A percentile compares a stretch with the other conserved stretches of the same genome.
phyloP scores from a whole-genome alignment of 2,888 invertebrate genomes.

The Ramazzottius varieornatus region DNA sequence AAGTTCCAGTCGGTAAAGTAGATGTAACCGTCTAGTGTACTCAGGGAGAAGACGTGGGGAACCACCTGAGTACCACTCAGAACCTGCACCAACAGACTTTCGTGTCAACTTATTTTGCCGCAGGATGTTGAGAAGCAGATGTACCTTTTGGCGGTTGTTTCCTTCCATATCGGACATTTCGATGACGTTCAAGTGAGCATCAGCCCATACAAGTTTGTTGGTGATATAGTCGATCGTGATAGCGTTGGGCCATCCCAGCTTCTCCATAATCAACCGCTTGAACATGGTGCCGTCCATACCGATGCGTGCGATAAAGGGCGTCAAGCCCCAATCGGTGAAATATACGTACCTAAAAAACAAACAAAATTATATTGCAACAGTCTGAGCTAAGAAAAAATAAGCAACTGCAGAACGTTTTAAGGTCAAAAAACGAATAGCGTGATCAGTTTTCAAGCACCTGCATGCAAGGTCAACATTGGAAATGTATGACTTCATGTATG shows the following conservation, averaged over 20 bases:
- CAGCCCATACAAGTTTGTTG: conserved; percentile 82
- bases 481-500: no score
- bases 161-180: conserved; percentile 82
- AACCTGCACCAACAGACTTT: background rate
- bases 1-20: conserved; percentile 98
- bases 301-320: conserved; percentile 83
- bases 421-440: no score
- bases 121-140: no score
- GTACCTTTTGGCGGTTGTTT: conserved; percentile 38
- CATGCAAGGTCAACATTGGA: no score
- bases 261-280: conserved; percentile 57
- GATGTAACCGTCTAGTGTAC: conserved; percentile 61
- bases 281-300: conserved; percentile 88
- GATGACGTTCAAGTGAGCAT: conserved; percentile 89
- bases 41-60: conserved; percentile 81
- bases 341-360: conserved; percentile 33
- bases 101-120: no score
- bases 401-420: no score
- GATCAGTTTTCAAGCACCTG: no score
- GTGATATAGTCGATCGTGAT: conserved; percentile 85
- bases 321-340: conserved; percentile 64
- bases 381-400: no score
- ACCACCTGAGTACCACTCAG: conserved; percentile 26
- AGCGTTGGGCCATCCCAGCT: conserved; percentile 95
- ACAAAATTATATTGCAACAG: background rate